Percentiles rank a stretch among this genome's conserved stretches.
Evolutionary conservation across 1,140 invertebrate species (phyloP).

Genomic region (Dryas iulia): DNA sequence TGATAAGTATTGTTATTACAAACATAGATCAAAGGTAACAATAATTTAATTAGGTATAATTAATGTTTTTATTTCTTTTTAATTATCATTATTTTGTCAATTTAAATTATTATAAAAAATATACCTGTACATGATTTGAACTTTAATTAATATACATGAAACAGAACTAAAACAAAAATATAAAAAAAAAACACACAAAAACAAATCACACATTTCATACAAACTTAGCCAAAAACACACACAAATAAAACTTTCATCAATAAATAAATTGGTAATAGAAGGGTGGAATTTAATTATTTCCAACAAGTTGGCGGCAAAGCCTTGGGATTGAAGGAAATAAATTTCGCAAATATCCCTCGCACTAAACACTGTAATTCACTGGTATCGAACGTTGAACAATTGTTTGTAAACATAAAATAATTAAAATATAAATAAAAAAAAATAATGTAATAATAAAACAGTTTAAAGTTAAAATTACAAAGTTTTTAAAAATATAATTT

Average conservation of each 20-base stretch:
- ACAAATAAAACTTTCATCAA: conserved; percentile 19
- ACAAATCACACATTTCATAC: neutral
- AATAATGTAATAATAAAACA: too few relatives aligned
- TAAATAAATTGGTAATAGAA: conserved; percentile 26
- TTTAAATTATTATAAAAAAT: too few relatives aligned
- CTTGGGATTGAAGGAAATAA: conserved; percentile 37
- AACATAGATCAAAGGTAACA: too few relatives aligned
- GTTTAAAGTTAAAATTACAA: too few relatives aligned
- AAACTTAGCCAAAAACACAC: neutral
- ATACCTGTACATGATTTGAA: too few relatives aligned
- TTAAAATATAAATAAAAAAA: conserved; percentile 5
- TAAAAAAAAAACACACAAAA: neutral
- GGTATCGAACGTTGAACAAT: conserved; percentile 30
- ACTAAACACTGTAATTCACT: conserved; percentile 36
- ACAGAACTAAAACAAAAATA: neutral
- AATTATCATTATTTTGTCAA: too few relatives aligned
- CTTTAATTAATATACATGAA: too few relatives aligned
- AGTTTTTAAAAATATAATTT: too few relatives aligned
- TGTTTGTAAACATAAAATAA: neutral
- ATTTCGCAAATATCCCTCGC: conserved; percentile 12
- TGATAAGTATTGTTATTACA: too few relatives aligned
- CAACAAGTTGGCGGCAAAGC: conserved; percentile 46
- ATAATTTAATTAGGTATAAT: too few relatives aligned
- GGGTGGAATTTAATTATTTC: conserved; percentile 58
- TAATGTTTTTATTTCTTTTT: too few relatives aligned